Evolutionary conservation across 2,797 vertebrate genomes (phyloP).

Genomic region (Rhincodon typus): DNA sequence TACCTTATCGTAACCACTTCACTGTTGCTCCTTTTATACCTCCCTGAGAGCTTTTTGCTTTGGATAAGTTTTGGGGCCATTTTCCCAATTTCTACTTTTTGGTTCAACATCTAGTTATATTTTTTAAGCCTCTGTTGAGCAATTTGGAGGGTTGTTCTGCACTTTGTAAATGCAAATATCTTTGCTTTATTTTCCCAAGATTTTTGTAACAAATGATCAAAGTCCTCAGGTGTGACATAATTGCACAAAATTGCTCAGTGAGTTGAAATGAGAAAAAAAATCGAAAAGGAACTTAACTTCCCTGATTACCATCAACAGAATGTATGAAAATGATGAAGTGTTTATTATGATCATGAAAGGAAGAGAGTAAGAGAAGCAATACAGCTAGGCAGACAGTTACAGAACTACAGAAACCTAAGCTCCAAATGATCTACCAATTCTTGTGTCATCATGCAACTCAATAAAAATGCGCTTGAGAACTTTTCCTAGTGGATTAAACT

Average conservation of each 20-base stretch:
- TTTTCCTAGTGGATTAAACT: neutral
- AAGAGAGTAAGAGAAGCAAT: neutral
- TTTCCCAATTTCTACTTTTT: neutral
- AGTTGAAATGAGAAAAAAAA: neutral
- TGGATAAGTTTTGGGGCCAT: neutral
- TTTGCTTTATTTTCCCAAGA: neutral
- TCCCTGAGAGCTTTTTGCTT: neutral
- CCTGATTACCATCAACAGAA: neutral
- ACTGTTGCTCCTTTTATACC: neutral
- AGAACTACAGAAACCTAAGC: neutral
- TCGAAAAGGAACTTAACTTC: neutral
- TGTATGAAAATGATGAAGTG: neutral
- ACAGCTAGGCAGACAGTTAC: neutral
- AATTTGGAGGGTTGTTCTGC: neutral
- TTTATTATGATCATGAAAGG: neutral
- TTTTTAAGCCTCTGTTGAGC: neutral
- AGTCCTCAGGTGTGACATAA: neutral
- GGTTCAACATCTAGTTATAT: neutral
- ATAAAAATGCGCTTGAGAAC: neutral
- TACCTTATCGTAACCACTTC: neutral
- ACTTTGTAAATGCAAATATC: neutral
- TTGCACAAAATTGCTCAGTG: neutral
- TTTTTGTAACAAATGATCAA: neutral
- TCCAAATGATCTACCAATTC: neutral
- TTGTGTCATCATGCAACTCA: neutral